Conservation (phyloP, 2,113 vertebrate genomes). For the Promerops cafer region DNA sequence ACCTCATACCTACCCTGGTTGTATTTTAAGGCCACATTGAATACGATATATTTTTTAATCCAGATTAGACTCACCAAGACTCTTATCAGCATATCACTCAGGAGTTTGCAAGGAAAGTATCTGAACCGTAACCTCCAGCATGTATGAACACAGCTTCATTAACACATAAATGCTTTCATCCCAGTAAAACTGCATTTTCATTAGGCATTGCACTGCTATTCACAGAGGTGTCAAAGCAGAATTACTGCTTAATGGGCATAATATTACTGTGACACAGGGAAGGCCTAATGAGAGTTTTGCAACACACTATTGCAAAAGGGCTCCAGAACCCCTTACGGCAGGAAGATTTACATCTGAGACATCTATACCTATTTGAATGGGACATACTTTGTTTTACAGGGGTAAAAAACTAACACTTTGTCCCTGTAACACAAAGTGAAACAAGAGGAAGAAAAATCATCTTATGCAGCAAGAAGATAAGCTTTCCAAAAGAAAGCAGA, state of each 20-base stretch:
- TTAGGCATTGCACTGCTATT: not conserved
- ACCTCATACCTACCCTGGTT: not conserved
- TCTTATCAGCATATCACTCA: not conserved
- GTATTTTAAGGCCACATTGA: not conserved
- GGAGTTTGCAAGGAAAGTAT: not conserved
- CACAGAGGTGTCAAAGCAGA: not conserved
- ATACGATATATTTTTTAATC: not conserved
- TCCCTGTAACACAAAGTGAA: not conserved
- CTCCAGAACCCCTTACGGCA: not conserved
- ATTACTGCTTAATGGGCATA: not conserved
- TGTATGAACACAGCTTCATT: not conserved
- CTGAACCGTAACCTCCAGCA: not conserved
- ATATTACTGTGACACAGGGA: not conserved
- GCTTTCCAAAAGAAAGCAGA: not conserved
- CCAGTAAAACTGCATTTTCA: not conserved
- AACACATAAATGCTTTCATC: not conserved
- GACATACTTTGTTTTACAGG: not conserved
- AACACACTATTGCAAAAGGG: not conserved
- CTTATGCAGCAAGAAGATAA: not conserved
- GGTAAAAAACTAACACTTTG: not conserved
- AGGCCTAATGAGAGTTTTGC: not conserved
- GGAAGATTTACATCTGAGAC: not conserved
- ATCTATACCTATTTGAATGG: not conserved
- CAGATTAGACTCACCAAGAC: not conserved
- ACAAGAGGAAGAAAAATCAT: not conserved